phyloP scores from a whole-genome alignment of 2,888 invertebrate genomes.

The Spodoptera littoralis region DNA sequence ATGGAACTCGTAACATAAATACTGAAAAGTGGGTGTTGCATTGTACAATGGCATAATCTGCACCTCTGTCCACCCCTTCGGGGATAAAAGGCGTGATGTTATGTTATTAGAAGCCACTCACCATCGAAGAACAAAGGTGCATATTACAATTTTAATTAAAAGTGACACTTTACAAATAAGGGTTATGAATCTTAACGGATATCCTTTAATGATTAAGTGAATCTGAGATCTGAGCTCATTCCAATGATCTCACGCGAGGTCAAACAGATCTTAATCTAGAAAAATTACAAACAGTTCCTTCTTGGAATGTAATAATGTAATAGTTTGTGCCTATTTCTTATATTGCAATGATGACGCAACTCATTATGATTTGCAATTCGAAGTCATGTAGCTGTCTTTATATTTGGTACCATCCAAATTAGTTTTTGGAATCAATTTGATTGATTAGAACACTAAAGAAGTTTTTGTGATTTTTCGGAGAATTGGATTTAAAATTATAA shows the following conservation, averaged over 20 bases:
- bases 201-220: slow-evolving; percentile 32
- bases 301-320: slow-evolving; percentile 24
- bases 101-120: too few relatives aligned
- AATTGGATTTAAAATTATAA: too few relatives aligned
- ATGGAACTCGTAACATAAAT: too few relatives aligned
- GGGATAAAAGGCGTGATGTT: too few relatives aligned
- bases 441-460: too few relatives aligned
- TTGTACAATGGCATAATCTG: too few relatives aligned
- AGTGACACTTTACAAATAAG: slow-evolving; percentile 13
- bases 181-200: slow-evolving; percentile 19
- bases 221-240: slow-evolving; percentile 35
- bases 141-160: slow-evolving; percentile 1
- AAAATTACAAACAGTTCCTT: slow-evolving; percentile 3
- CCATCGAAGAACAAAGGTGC: background rate
- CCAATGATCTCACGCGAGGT: slow-evolving; percentile 41
- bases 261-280: slow-evolving; percentile 35
- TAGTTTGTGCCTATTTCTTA: too few relatives aligned
- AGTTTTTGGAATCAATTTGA: too few relatives aligned
- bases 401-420: too few relatives aligned
- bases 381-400: slow-evolving; percentile 25
- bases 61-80: too few relatives aligned
- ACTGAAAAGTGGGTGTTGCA: too few relatives aligned
- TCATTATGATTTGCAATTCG: slow-evolving; percentile 30
- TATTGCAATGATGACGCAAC: background rate
- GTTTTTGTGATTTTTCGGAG: too few relatives aligned